Evolutionary conservation across 1,140 invertebrate genomes (phyloP).

Genomic region (Tetranychus cinnabarinus): DNA sequence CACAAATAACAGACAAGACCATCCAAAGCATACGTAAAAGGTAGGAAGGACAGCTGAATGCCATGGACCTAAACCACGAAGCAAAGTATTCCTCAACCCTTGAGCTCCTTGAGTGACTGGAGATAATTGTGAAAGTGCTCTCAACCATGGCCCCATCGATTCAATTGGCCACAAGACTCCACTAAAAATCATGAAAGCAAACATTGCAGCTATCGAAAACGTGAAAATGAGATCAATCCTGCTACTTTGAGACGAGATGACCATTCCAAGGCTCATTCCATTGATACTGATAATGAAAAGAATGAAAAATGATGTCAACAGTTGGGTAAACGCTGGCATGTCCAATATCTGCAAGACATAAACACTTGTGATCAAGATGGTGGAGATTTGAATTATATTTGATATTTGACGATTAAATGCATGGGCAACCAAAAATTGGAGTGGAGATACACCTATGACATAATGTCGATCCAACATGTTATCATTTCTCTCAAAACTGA

Average conservation of each 20-base stretch:
- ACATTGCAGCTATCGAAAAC: neutral
- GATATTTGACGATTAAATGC: neutral
- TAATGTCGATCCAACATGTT: neutral
- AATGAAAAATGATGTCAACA: neutral
- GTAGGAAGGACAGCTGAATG: constrained; percentile 62
- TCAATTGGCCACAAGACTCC: constrained; percentile 75
- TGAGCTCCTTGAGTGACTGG: constrained; percentile 73
- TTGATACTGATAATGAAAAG: constrained; percentile 44
- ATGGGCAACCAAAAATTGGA: neutral
- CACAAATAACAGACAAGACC: constrained; percentile 38
- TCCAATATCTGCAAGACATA: neutral
- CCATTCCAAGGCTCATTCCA: constrained; percentile 78
- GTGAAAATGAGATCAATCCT: neutral
- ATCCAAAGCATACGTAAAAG: constrained; percentile 54
- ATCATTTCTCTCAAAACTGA: neutral
- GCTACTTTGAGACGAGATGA: constrained; percentile 41
- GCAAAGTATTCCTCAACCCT: constrained; percentile 57
- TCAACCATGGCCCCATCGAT: constrained; percentile 59
- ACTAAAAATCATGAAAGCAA: constrained; percentile 24
- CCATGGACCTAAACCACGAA: constrained; percentile 56
- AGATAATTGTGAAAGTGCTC: constrained; percentile 52
- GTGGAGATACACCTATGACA: neutral
- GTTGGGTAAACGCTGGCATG: neutral
- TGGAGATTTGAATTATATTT: neutral
- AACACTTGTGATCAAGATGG: neutral